Base-by-base conservation (phyloP, 2,113 vertebrate species). In the Thamnaconus septentrionalis region DNA sequence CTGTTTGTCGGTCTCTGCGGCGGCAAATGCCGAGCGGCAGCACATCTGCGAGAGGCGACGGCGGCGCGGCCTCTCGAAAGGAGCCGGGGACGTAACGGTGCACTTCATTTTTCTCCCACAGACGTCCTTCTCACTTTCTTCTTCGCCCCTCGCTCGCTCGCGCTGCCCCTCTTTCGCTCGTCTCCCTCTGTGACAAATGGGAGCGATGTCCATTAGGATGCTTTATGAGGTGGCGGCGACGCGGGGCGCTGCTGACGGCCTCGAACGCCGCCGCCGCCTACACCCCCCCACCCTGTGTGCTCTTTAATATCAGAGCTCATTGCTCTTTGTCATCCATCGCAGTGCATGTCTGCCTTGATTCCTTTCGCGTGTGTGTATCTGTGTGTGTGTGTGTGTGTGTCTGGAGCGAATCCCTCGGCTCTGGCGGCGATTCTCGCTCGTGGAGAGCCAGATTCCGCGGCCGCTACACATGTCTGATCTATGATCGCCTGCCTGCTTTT, bases 151-250 rank as follows among this genome's bases (percentile, higher is more conserved):
- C 80, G 59, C 18, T 31, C 18, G 18, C 57, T 69, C 39, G 1
- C 4, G 7, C 56, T 64, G 69, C 77, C 56, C 58, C 72, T 58
- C 81, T 79, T 79, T 82, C 68, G 78, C 86, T 87, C 85, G 70
- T 88, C 79, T 83, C 56, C 62, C 50, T 61, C 61, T 87, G 63
- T 84, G 85, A 87, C 87, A 85, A 86, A 90, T 90, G 69, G 63
- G 56, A 64, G 80, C 49, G 31, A 48, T 39, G 79, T 84, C 85
- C 88, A 92, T 92, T 90, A 89, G 60, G 72, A 73, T 88, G 82
- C 50, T 90, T 86, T 82, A 92, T 91, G 89, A 89, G 89, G 87
- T 92, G 89, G 74, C 52, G 77, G 76, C 85, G 84, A 91, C 80
- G 81, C 65, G 43, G 78, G 87, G 79, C 81, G 62, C 80, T 75